Conservation (phyloP, 2,888 invertebrate genomes). For the Drosophila lacicola region DNA sequence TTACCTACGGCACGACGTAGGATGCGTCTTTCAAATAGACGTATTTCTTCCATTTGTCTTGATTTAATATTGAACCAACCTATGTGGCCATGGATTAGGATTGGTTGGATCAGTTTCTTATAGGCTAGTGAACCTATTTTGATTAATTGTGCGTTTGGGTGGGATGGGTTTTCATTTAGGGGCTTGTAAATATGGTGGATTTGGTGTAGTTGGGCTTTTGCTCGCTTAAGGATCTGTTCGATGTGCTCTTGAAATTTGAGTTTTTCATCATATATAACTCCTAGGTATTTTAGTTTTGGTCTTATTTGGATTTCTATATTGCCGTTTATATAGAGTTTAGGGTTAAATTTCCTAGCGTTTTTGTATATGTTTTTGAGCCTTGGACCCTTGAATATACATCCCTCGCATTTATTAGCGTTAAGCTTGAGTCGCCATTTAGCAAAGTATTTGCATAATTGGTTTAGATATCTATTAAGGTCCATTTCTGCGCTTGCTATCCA, state of each 20-base stretch:
- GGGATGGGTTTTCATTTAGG: background rate
- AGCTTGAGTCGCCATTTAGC: background rate
- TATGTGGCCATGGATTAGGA: conserved; percentile 7
- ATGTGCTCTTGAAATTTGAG: background rate
- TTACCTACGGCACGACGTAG: too few relatives aligned
- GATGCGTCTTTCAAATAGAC: conserved; percentile 1
- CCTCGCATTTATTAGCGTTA: background rate
- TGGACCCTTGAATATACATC: background rate
- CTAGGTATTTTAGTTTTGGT: conserved; percentile 4
- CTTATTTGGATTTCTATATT: background rate
- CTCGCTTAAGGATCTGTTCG: background rate
- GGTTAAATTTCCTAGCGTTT: background rate
- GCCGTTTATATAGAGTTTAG: background rate
- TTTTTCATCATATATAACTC: conserved; percentile 6
- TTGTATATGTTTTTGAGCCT: background rate
- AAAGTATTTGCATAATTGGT: background rate
- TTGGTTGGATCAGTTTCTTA: background rate
- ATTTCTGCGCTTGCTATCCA: background rate
- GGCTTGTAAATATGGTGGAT: background rate
- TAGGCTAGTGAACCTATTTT: background rate
- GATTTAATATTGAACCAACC: conserved; percentile 12
- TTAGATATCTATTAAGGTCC: background rate
- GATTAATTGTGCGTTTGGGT: background rate
- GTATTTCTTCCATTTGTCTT: conserved; percentile 1
- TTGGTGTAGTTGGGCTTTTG: background rate